A percentile compares a stretch with the other conserved stretches of the same genome.
These are phyloP conservation scores for Muscicapa striata DNA, from an alignment of 2,797 vertebrate species.

Conservation along the genomic window DNA sequence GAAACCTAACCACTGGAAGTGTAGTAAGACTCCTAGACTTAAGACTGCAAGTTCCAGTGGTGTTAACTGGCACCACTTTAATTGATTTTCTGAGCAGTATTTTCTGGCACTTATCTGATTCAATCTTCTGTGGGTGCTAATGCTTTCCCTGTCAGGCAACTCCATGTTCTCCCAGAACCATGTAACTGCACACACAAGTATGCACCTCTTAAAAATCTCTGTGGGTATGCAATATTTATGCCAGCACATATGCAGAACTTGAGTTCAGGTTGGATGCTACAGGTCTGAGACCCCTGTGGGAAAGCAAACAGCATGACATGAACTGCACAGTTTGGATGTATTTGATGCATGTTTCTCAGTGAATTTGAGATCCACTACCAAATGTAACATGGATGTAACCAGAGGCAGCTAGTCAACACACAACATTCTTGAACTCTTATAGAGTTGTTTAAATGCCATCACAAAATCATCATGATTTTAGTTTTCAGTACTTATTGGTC, in stretches of 20 bases:
- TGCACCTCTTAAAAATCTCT: background rate
- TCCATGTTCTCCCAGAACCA: background rate
- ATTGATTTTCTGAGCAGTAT: background rate
- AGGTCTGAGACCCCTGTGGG: background rate
- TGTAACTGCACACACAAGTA: background rate
- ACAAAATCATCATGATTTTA: background rate
- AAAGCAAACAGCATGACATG: background rate
- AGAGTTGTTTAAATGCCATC: background rate
- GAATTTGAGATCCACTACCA: background rate
- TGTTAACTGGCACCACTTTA: background rate
- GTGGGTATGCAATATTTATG: background rate
- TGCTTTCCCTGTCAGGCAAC: background rate
- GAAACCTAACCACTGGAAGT: background rate
- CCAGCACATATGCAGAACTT: background rate
- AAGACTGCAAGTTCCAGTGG: background rate
- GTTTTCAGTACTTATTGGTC: background rate
- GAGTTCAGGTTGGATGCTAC: background rate
- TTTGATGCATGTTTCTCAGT: background rate
- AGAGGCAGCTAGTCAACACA: background rate
- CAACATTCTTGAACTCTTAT: background rate
- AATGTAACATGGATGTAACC: background rate
- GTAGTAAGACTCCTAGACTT: background rate
- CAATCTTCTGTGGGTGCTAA: background rate
- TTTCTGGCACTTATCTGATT: background rate
- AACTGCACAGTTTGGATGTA: background rate